Conservation (phyloP, 2,888 invertebrate species). For the Drosophila peninsularis region DNA sequence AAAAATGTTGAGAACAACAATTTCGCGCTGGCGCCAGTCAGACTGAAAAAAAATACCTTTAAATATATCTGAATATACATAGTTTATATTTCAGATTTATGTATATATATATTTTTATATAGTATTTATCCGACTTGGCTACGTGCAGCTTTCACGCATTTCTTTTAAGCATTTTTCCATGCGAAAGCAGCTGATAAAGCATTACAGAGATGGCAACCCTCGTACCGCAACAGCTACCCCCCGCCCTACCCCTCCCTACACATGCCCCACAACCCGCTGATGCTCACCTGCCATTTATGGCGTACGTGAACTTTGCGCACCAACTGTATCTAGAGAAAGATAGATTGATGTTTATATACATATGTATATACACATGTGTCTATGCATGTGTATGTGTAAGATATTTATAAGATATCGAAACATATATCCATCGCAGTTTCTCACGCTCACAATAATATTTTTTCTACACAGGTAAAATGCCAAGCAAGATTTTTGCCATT, state of each 20-base stretch:
- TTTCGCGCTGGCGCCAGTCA: conserved; percentile 14
- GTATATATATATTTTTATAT: neutral
- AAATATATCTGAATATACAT: no score
- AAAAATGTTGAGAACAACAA: conserved; percentile 21
- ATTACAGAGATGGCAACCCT: conserved; percentile 40
- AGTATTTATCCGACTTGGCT: conserved; percentile 25
- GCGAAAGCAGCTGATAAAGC: conserved; percentile 48
- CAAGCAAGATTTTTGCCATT: conserved; percentile 75
- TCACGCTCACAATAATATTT: conserved; percentile 74
- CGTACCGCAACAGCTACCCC: neutral
- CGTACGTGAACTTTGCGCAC: conserved; percentile 62
- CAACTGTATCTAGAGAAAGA: conserved; percentile 38
- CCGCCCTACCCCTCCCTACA: neutral
- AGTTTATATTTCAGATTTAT: conserved; percentile 24
- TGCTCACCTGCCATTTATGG: conserved; percentile 56
- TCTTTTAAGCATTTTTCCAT: conserved; percentile 36
- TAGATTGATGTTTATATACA: neutral
- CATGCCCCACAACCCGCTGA: neutral
- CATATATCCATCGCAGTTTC: conserved; percentile 66
- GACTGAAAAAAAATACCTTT: neutral
- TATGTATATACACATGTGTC: conserved; percentile 2
- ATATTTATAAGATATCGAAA: conserved; percentile 15
- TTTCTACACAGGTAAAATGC: conserved; percentile 60
- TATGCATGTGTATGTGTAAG: conserved; percentile 5
- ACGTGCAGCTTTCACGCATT: conserved; percentile 57